These are phyloP conservation scores for Taeniopygia guttata DNA, from an alignment of 2,797 vertebrate genomes.

Conservation along the genomic window DNA sequence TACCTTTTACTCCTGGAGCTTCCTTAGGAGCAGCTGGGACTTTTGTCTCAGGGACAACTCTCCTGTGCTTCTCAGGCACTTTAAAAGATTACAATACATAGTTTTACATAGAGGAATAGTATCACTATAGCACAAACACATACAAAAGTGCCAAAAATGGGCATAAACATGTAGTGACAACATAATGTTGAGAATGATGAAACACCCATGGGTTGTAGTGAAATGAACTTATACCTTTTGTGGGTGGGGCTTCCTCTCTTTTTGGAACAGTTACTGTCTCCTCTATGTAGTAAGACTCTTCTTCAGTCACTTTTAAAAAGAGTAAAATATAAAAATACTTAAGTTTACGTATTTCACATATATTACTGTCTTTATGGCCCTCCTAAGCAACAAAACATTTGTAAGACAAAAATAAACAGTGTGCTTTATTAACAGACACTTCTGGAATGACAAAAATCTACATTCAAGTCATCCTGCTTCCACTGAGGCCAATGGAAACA, in stretches of 20 bases:
- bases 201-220: not conserved
- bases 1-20: constrained; percentile 69
- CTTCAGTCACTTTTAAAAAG: constrained; percentile 64
- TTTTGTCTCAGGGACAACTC: constrained; percentile 66
- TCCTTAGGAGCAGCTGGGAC: constrained; percentile 62
- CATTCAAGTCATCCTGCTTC: not conserved
- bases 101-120: not conserved
- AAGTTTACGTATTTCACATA: not conserved
- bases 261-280: constrained; percentile 60
- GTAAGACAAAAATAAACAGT: not conserved
- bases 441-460: not conserved
- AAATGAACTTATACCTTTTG: constrained; percentile 61
- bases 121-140: not conserved
- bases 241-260: constrained; percentile 64
- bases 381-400: not conserved
- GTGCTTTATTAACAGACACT: not conserved
- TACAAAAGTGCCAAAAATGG: not conserved
- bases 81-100: constrained; percentile 62
- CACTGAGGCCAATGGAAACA: not conserved
- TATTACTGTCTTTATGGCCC: not conserved
- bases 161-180: not conserved
- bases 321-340: constrained; percentile 14
- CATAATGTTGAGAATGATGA: not conserved
- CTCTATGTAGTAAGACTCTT: constrained; percentile 71
- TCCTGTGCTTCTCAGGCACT: constrained; percentile 78